Percentiles rank a stretch among this genome's conserved stretches.
These are phyloP conservation scores for Andinoacara biseriatus DNA, from an alignment of 2,113 vertebrate species.

Conservation along the genomic window DNA sequence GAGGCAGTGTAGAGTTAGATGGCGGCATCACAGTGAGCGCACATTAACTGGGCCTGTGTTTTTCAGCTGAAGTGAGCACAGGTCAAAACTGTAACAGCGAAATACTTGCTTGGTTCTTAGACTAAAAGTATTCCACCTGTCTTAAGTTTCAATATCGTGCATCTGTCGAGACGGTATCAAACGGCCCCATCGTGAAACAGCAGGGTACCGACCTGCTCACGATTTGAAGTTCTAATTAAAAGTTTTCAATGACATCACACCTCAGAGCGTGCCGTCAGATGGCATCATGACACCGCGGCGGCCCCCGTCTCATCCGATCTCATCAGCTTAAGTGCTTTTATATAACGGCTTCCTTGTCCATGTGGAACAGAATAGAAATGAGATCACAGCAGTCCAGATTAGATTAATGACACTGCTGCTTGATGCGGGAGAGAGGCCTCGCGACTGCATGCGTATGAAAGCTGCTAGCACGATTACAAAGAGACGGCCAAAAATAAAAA, in stretches of 20 bases:
- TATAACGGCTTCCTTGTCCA: constrained; percentile 31
- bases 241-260: constrained; percentile 46
- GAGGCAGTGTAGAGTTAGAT: neutral
- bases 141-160: neutral
- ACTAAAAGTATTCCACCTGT: neutral
- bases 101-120: neutral
- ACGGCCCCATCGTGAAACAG: neutral
- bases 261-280: constrained; percentile 12
- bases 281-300: constrained; percentile 43
- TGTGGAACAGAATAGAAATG: constrained; percentile 33
- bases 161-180: neutral
- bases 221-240: constrained; percentile 17
- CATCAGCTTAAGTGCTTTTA: constrained; percentile 75
- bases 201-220: neutral
- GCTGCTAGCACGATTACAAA: neutral
- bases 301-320: constrained; percentile 38
- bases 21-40: constrained; percentile 21
- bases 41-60: constrained; percentile 29
- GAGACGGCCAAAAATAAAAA: neutral
- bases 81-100: constrained; percentile 5
- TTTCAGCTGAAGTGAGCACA: constrained; percentile 19
- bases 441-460: neutral
- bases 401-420: constrained; percentile 11
- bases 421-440: neutral
- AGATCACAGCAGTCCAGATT: constrained; percentile 36